Evolutionary conservation across 2,113 vertebrate genomes (phyloP).

Genomic region (Mormyrus iriodes): DNA sequence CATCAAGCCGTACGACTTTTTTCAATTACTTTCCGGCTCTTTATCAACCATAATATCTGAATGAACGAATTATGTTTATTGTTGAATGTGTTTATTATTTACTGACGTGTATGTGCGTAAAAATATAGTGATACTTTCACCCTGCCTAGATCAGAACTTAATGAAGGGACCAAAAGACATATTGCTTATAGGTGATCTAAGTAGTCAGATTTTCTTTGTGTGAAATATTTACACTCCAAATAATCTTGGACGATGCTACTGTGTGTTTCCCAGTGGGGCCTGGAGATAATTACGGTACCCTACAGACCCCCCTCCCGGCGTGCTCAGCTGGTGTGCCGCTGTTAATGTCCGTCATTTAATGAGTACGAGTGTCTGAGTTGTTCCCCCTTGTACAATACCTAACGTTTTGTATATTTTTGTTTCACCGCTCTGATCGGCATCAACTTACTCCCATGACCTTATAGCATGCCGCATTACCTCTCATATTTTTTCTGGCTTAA

Average conservation of each 20-base stretch:
- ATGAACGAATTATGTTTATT: neutral
- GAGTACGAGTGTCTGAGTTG: neutral
- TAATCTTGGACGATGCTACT: neutral
- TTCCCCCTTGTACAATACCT: too few relatives aligned
- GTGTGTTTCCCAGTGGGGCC: conserved; percentile 15
- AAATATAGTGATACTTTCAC: neutral
- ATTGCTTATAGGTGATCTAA: neutral
- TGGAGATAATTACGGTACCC: conserved; percentile 13
- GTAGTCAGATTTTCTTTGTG: neutral
- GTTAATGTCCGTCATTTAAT: neutral
- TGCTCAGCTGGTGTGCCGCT: neutral
- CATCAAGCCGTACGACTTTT: neutral
- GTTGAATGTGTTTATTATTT: neutral
- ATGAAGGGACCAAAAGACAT: neutral
- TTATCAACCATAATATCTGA: neutral
- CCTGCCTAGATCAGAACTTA: neutral
- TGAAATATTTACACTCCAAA: neutral
- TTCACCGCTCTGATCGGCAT: neutral
- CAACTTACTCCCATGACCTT: neutral
- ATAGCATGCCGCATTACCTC: neutral
- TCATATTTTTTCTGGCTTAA: conserved; percentile 21
- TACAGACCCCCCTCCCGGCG: neutral
- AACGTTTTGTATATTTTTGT: neutral
- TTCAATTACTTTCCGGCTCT: neutral
- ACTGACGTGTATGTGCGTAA: neutral